Evolutionary conservation across 2,797 vertebrate species (phyloP).

Genomic region (Acanthurus tractus): DNA sequence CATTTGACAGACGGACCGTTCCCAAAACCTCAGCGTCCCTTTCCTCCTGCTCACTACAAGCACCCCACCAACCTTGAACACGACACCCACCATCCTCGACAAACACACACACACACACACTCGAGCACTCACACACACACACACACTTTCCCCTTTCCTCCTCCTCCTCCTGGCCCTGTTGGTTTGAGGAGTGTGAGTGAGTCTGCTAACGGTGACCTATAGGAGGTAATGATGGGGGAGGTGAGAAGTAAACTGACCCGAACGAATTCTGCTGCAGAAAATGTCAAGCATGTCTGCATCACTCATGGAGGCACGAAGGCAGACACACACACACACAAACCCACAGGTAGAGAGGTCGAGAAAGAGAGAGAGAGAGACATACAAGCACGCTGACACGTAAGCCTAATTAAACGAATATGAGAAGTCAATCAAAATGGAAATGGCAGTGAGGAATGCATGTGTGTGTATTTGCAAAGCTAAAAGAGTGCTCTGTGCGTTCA

Average conservation of each 20-base stretch:
- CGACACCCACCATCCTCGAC: constrained; percentile 34
- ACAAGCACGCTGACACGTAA: constrained; percentile 17
- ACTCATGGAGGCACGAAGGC: constrained; percentile 63
- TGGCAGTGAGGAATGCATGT: constrained; percentile 15
- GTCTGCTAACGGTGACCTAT: constrained; percentile 79
- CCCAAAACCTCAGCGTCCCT: constrained; percentile 59
- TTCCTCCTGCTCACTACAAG: constrained; percentile 57
- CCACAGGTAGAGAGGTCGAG: constrained; percentile 35
- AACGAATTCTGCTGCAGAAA: constrained; percentile 77
- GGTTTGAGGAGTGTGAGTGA: constrained; percentile 53
- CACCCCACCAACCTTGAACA: constrained; percentile 67
- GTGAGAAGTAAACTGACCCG: constrained; percentile 80
- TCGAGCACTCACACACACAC: constrained; percentile 21
- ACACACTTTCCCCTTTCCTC: background rate
- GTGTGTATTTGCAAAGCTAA: constrained; percentile 44
- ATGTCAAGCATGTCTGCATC: constrained; percentile 78
- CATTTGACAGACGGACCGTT: constrained; percentile 69
- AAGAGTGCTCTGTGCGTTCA: constrained; percentile 62
- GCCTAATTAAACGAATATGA: constrained; percentile 53
- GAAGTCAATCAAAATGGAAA: constrained; percentile 57
- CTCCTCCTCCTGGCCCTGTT: constrained; percentile 44
- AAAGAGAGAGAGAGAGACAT: constrained; percentile 13
- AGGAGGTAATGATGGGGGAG: constrained; percentile 72
- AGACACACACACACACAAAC: constrained; percentile 11
- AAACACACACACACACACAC: constrained; percentile 30